A percentile compares a stretch with the other conserved stretches of the same genome.
Evolutionary conservation across 2,113 vertebrate genomes (phyloP).

Genomic region (Takifugu flavidus): DNA sequence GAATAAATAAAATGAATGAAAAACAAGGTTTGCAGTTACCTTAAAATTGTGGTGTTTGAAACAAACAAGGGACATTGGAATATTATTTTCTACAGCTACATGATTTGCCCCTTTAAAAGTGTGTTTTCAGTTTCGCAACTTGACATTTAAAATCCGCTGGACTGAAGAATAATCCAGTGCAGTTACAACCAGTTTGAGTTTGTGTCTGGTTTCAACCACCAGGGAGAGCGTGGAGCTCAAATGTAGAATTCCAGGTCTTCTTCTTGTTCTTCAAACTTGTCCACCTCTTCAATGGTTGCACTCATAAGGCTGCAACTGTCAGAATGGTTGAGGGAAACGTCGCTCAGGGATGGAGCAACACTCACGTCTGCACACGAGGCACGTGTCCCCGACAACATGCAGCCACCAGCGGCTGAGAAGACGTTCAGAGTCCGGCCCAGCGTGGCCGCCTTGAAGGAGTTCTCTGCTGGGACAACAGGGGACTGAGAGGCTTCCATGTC

Average conservation of each 20-base stretch:
- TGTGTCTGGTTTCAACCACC: constrained; percentile 20
- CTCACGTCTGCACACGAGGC: background rate
- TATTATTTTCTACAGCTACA: constrained; percentile 18
- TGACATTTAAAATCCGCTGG: constrained; percentile 36
- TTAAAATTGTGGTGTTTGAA: background rate
- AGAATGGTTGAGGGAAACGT: constrained; percentile 42
- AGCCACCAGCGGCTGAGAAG: constrained; percentile 22
- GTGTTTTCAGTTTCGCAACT: constrained; percentile 1
- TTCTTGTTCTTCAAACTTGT: constrained; percentile 48
- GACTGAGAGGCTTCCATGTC: constrained; percentile 26
- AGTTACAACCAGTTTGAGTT: background rate
- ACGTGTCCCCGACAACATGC: constrained; percentile 5
- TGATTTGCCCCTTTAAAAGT: constrained; percentile 26
- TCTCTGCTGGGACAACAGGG: constrained; percentile 15
- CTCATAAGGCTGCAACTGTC: constrained; percentile 51
- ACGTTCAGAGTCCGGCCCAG: constrained; percentile 40
- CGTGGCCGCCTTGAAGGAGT: constrained; percentile 23
- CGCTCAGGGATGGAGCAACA: constrained; percentile 39
- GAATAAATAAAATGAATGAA: constrained; percentile 2
- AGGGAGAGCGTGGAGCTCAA: constrained; percentile 60
- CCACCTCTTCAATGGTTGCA: background rate
- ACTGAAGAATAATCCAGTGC: constrained; percentile 23
- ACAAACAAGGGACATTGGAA: constrained; percentile 13
- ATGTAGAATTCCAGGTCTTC: constrained; percentile 83
- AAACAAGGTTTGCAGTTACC: background rate